phyloP scores from a whole-genome alignment of 1,140 invertebrate species.

The Parasteatoda tepidariorum region DNA sequence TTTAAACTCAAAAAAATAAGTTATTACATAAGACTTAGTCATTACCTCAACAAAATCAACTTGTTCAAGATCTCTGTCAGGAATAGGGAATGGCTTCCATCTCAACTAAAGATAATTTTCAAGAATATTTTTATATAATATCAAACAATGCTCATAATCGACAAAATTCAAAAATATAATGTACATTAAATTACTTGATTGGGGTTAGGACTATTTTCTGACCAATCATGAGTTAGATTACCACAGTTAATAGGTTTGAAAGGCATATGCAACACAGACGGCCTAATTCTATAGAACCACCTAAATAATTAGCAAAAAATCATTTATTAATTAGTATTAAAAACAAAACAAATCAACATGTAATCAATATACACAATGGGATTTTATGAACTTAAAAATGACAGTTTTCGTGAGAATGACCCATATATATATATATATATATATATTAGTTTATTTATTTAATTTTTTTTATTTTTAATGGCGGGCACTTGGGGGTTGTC shows the following conservation, averaged over 20 bases:
- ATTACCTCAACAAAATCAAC: slow-evolving; percentile 84
- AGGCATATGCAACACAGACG: slow-evolving; percentile 85
- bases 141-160: background rate
- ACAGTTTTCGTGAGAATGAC: too few species aligned
- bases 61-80: slow-evolving; percentile 69
- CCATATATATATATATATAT: too few species aligned
- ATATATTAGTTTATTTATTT: too few species aligned
- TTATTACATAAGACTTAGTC: too few species aligned
- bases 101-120: slow-evolving; percentile 74
- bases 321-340: too few species aligned
- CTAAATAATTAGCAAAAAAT: too few species aligned
- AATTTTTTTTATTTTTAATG: too few species aligned
- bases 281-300: slow-evolving; percentile 96
- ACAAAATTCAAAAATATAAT: background rate
- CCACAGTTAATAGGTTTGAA: slow-evolving; percentile 74
- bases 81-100: slow-evolving; percentile 93
- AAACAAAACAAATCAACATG: too few species aligned
- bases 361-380: too few species aligned
- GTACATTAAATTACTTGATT: slow-evolving; percentile 79
- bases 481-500: too few species aligned
- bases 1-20: too few species aligned
- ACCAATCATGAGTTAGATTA: slow-evolving; percentile 81
- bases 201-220: slow-evolving; percentile 82
- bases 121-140: background rate
- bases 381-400: too few species aligned